Evolutionary conservation across 2,888 invertebrate genomes (phyloP).

Genomic region (Amphipoea lucens): DNA sequence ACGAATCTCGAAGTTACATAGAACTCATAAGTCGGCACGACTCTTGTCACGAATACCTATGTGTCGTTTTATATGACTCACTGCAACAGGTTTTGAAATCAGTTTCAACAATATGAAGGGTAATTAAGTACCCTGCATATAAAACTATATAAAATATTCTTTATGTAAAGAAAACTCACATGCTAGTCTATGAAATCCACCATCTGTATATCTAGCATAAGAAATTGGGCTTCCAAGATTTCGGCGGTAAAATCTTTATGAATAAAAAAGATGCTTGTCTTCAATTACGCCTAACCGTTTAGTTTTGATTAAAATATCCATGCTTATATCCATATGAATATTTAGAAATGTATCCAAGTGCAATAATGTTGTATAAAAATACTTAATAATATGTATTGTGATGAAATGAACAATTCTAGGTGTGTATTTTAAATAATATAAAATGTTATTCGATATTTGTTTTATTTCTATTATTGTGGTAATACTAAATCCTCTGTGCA

Average conservation of each 20-base stretch:
- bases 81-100: slow-evolving; percentile 4
- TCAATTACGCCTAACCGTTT: slow-evolving; percentile 62
- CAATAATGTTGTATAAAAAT: slow-evolving; percentile 88
- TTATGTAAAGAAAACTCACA: background rate
- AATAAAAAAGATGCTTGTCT: slow-evolving; percentile 67
- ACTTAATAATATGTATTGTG: slow-evolving; percentile 84
- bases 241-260: slow-evolving; percentile 49
- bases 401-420: slow-evolving; percentile 86
- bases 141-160: background rate
- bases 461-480: slow-evolving; percentile 70
- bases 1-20: background rate
- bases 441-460: slow-evolving; percentile 85
- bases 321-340: slow-evolving; percentile 73
- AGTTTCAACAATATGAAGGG: too few species aligned
- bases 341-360: slow-evolving; percentile 84
- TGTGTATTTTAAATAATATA: slow-evolving; percentile 90
- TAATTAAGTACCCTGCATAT: background rate
- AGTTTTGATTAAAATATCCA: slow-evolving; percentile 67
- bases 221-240: slow-evolving; percentile 71
- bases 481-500: background rate
- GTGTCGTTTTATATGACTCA: background rate
- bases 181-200: background rate
- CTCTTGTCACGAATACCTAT: background rate
- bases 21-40: background rate
- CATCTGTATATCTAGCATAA: slow-evolving; percentile 69